A percentile compares a stretch with the other conserved stretches of the same genome.
Conservation (phyloP, 2,888 invertebrate genomes). For the Pocota personata region DNA sequence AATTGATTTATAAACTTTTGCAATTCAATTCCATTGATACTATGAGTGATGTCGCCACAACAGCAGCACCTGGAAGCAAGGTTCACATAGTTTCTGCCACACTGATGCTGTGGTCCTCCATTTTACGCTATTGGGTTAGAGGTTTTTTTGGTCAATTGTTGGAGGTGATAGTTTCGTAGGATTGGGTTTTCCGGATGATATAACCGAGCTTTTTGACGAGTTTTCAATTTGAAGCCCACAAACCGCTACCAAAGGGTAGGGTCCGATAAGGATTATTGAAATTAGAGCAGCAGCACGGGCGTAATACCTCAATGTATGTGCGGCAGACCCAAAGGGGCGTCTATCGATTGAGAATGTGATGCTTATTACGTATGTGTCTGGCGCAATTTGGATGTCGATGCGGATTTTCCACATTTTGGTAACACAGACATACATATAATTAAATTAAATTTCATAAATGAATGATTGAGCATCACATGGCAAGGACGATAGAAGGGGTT, state of each 20-base stretch:
- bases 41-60: background rate
- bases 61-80: slow-evolving; percentile 16
- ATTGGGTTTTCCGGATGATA: slow-evolving; percentile 69
- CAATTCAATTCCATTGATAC: slow-evolving; percentile 62
- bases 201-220: slow-evolving; percentile 65
- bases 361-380: background rate
- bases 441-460: slow-evolving; percentile 70
- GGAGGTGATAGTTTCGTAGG: slow-evolving; percentile 69
- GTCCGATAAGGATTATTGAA: slow-evolving; percentile 66
- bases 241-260: slow-evolving; percentile 2
- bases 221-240: slow-evolving; percentile 58
- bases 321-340: background rate
- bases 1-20: slow-evolving; percentile 73
- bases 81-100: background rate
- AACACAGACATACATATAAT: slow-evolving; percentile 31
- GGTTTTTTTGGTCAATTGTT: slow-evolving; percentile 65
- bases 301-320: slow-evolving; percentile 38
- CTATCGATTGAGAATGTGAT: background rate
- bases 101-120: slow-evolving; percentile 13
- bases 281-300: slow-evolving; percentile 44
- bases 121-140: slow-evolving; percentile 46
- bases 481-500: background rate
- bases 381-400: slow-evolving; percentile 11
- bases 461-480: slow-evolving; percentile 48
- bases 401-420: slow-evolving; percentile 23